Evolutionary conservation across 2,113 vertebrate genomes (phyloP).

Genomic region (Antigone vipio): DNA sequence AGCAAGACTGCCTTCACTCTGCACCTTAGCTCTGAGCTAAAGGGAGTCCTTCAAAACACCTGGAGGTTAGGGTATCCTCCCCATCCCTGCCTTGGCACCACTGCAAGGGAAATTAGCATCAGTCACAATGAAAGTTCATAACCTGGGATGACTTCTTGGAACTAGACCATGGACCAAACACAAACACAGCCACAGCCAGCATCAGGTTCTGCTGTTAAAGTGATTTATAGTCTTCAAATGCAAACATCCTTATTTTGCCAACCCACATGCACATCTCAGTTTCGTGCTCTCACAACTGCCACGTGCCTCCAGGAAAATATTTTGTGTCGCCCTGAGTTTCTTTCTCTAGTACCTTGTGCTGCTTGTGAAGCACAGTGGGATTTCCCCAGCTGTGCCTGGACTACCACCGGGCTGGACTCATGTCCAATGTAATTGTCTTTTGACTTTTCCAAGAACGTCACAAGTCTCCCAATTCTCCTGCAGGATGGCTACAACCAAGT

Average conservation of each 20-base stretch:
- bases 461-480: neutral
- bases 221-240: neutral
- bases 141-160: neutral
- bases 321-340: fast-evolving
- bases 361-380: neutral
- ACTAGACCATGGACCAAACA: fast-evolving
- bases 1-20: neutral
- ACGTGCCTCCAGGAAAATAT: neutral
- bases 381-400: neutral
- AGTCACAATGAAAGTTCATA: fast-evolving
- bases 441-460: neutral
- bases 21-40: neutral
- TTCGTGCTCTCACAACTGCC: neutral
- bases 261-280: fast-evolving
- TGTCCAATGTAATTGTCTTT: neutral
- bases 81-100: neutral
- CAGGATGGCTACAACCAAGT: neutral
- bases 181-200: neutral
- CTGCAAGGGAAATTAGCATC: neutral
- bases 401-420: fast-evolving
- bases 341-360: neutral
- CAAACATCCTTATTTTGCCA: neutral
- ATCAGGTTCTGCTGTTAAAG: neutral
- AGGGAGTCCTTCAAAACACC: neutral
- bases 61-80: neutral